Evolutionary conservation across 2,797 vertebrate species (phyloP).

Genomic region (Fundulus diaphanus): DNA sequence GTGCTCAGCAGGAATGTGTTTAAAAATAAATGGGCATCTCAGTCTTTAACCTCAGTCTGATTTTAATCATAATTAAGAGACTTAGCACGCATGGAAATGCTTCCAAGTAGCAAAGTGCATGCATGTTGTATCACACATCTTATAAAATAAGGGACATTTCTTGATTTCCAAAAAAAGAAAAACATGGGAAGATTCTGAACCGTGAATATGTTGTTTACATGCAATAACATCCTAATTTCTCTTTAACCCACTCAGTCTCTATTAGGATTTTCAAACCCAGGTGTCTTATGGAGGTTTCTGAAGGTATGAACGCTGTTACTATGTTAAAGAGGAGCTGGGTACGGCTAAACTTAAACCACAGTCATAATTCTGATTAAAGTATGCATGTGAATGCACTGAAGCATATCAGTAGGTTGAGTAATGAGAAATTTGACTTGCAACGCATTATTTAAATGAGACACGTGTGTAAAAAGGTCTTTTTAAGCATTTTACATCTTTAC

Average conservation of each 20-base stretch:
- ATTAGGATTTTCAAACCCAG: background rate
- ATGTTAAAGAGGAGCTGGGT: background rate
- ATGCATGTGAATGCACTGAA: slow-evolving; percentile 1
- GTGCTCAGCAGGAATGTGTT: background rate
- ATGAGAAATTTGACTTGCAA: background rate
- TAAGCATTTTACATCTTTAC: background rate
- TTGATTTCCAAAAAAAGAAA: background rate
- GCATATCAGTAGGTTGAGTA: background rate
- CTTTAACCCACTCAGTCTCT: background rate
- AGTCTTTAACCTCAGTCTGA: background rate
- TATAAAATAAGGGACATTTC: background rate
- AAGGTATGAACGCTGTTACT: background rate
- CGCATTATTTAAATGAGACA: background rate
- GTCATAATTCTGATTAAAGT: background rate
- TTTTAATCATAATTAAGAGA: background rate
- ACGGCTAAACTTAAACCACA: background rate
- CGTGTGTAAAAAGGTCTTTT: background rate
- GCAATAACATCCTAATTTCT: no score
- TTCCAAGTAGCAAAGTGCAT: background rate
- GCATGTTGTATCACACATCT: background rate
- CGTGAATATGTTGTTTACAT: background rate
- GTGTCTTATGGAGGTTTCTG: background rate
- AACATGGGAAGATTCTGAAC: background rate
- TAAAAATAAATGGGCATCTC: background rate
- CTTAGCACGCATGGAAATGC: background rate